A percentile compares a stretch with the other conserved stretches of the same genome.
Evolutionary conservation across 2,797 vertebrate genomes (phyloP).

Genomic region (Pangasius mekongensis): DNA sequence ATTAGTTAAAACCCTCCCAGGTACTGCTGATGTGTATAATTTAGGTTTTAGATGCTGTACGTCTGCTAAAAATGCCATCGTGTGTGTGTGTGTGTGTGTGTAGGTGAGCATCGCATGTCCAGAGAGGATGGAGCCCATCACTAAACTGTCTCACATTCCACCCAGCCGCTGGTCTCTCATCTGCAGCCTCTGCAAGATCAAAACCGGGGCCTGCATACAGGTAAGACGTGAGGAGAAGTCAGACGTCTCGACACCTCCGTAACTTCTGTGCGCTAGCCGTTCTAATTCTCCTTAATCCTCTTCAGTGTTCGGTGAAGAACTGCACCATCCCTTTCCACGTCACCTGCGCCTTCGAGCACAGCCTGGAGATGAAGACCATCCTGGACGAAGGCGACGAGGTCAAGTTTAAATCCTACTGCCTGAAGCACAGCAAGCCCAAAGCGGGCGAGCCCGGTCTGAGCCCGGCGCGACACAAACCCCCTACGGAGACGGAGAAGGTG

Average conservation of each 20-base stretch:
- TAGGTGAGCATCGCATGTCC: conserved; percentile 98
- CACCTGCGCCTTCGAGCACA: conserved; percentile 98
- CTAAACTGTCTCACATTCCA: conserved; percentile 97
- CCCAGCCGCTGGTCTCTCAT: conserved; percentile 97
- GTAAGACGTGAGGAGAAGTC: conserved; percentile 66
- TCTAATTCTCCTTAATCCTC: not conserved
- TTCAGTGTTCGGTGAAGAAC: conserved; percentile 95
- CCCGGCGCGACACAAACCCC: conserved; percentile 81
- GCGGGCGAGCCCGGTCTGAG: conserved; percentile 76
- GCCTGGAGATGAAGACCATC: conserved; percentile 97
- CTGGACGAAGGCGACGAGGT: conserved; percentile 96
- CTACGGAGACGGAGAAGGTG: conserved; percentile 83
- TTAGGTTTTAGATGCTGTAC: not conserved
- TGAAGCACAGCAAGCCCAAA: conserved; percentile 95
- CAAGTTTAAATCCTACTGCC: conserved; percentile 96
- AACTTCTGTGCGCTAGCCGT: not conserved
- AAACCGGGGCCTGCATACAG: conserved; percentile 98
- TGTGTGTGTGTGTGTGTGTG: conserved; percentile 2
- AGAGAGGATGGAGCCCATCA: conserved; percentile 98
- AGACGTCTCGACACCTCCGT: not conserved
- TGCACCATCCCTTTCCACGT: conserved; percentile 98
- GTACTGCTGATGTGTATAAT: not conserved
- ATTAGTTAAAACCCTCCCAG: not conserved
- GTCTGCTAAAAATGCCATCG: no score
- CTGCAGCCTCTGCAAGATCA: conserved; percentile 95